phyloP scores from a whole-genome alignment of 2,113 vertebrate genomes.

The Mirza zaza region DNA sequence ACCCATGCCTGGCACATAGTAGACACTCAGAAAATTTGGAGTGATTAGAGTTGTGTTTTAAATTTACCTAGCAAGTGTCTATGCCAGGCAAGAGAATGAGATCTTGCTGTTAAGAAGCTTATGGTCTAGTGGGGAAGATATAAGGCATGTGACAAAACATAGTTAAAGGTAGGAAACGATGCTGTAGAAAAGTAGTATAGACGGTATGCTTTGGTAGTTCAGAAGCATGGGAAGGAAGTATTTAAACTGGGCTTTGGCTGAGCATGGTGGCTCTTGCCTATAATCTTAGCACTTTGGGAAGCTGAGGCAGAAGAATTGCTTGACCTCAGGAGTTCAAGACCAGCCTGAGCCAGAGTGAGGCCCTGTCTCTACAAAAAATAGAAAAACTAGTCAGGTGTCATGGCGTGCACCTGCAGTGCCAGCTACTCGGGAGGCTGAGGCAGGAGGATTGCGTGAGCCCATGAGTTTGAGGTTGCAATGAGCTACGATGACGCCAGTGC shows the following conservation, averaged over 20 bases:
- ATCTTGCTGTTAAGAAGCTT: background rate
- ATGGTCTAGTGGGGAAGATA: background rate
- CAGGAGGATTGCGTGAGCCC: too few relatives aligned
- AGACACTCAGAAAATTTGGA: background rate
- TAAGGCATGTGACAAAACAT: background rate
- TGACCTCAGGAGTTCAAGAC: too few relatives aligned
- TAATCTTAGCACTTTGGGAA: too few relatives aligned
- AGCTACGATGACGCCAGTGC: too few relatives aligned
- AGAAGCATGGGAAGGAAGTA: constrained; percentile 3
- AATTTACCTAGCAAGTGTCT: background rate
- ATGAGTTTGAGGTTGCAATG: too few relatives aligned
- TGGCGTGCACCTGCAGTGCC: too few relatives aligned
- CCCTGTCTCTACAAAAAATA: too few relatives aligned
- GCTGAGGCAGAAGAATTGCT: too few relatives aligned
- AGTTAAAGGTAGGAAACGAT: background rate
- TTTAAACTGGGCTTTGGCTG: background rate
- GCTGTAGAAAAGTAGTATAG: background rate
- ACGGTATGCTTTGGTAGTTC: background rate
- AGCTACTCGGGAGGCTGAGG: too few relatives aligned
- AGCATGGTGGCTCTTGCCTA: too few relatives aligned
- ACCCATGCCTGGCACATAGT: background rate
- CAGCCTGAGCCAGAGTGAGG: too few relatives aligned
- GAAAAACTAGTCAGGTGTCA: too few relatives aligned
- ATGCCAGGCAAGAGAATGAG: background rate
- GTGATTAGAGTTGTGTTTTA: background rate